Evolutionary conservation across 2,888 invertebrate genomes (phyloP).

Genomic region (Dioctria linearis): DNA sequence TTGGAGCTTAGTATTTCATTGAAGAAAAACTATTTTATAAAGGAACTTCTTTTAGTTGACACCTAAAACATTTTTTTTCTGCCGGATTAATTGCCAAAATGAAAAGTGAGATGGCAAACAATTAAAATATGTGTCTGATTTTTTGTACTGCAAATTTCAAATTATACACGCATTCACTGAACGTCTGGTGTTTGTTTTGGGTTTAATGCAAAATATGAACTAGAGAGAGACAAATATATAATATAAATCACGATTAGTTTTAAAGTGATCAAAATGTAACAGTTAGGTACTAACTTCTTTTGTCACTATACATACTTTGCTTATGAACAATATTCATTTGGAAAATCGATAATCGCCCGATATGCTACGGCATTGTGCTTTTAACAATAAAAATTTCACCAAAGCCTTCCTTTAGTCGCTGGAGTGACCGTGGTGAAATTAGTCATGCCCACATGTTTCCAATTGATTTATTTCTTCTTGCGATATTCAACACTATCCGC

Average conservation of each 20-base stretch:
- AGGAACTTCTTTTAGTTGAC: too few relatives aligned
- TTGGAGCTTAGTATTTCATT: too few relatives aligned
- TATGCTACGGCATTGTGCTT: conserved; percentile 23
- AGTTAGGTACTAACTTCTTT: conserved; percentile 7
- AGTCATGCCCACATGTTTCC: conserved; percentile 42
- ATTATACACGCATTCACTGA: too few relatives aligned
- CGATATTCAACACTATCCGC: neutral
- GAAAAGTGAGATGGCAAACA: too few relatives aligned
- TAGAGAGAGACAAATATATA: neutral
- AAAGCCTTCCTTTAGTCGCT: neutral
- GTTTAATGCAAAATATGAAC: neutral
- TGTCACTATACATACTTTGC: too few relatives aligned
- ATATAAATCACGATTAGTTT: neutral
- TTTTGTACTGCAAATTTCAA: too few relatives aligned
- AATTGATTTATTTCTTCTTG: conserved; percentile 46
- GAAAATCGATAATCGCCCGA: conserved; percentile 8
- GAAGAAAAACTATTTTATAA: too few relatives aligned
- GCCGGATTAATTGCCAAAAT: too few relatives aligned
- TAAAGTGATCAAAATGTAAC: conserved; percentile 11
- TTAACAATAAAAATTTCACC: conserved; percentile 17
- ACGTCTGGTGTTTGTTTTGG: too few relatives aligned
- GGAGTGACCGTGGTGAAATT: conserved; percentile 34
- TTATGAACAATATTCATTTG: neutral
- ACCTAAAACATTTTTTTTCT: too few relatives aligned
- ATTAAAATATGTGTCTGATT: too few relatives aligned